Conservation (phyloP, 2,113 vertebrate species). For the Hippolais icterina region DNA sequence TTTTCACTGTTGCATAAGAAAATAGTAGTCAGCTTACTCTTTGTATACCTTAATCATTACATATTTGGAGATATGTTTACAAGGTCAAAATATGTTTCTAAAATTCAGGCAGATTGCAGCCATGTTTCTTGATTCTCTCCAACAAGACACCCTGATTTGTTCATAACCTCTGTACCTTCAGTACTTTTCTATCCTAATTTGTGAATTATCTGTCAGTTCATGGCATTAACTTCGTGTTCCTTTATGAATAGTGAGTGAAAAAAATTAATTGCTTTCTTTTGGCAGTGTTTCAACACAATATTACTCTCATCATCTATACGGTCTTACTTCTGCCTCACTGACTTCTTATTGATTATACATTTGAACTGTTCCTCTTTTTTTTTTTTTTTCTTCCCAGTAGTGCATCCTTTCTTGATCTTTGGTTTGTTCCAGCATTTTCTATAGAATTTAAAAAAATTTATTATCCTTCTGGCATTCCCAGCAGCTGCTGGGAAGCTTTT, state of each 20-base stretch:
- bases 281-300: neutral
- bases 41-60: neutral
- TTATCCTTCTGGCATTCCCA: neutral
- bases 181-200: neutral
- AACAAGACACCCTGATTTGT: neutral
- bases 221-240: neutral
- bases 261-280: conserved; percentile 28
- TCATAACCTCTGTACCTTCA: neutral
- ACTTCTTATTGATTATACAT: neutral
- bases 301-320: neutral
- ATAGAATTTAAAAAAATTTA: neutral
- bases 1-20: neutral
- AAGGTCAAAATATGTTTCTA: neutral
- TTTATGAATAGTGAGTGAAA: neutral
- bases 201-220: neutral
- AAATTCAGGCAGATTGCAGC: neutral
- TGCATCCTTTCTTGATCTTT: neutral
- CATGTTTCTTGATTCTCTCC: neutral
- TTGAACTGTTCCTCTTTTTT: neutral
- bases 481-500: neutral
- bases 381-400: neutral
- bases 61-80: neutral
- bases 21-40: neutral
- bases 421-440: neutral
- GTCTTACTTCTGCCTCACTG: neutral